These are phyloP conservation scores for Harpagifer antarcticus DNA, from an alignment of 2,797 vertebrate species.

Conservation along the genomic window DNA sequence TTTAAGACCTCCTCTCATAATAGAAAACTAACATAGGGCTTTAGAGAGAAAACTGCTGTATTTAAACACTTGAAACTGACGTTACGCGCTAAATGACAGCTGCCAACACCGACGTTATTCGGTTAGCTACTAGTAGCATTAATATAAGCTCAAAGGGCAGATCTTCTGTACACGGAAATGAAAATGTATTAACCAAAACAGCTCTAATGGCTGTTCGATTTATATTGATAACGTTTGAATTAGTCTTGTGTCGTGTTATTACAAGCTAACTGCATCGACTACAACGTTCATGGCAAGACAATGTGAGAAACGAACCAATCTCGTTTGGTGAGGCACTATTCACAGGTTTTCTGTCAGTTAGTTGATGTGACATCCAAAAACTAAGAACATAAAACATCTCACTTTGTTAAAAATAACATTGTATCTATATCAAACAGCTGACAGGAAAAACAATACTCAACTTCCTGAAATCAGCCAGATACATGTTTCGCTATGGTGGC, in stretches of 20 bases:
- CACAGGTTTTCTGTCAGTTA: not conserved
- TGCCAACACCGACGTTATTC: slow-evolving; percentile 20
- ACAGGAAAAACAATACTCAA: slow-evolving; percentile 36
- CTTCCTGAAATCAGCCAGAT: slow-evolving; percentile 54
- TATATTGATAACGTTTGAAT: not conserved
- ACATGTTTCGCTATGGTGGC: no score
- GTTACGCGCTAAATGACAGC: slow-evolving; percentile 51
- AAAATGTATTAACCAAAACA: not conserved
- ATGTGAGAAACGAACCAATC: slow-evolving; percentile 1
- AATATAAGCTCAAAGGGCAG: slow-evolving; percentile 20
- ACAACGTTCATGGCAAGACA: slow-evolving; percentile 1
- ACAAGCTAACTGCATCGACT: slow-evolving; percentile 13
- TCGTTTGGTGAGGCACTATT: not conserved
- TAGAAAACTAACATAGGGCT: accelerated
- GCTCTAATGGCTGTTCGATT: not conserved
- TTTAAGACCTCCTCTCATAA: accelerated
- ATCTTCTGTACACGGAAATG: slow-evolving; percentile 7
- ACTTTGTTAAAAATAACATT: slow-evolving; percentile 3
- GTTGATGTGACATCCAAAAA: not conserved
- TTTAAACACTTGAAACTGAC: slow-evolving; percentile 16
- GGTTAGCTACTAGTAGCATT: slow-evolving; percentile 52
- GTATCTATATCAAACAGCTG: slow-evolving; percentile 6
- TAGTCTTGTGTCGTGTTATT: slow-evolving; percentile 22
- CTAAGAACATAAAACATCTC: not conserved
- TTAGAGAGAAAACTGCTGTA: not conserved